A percentile compares a stretch with the other conserved stretches of the same genome.
phyloP scores from a whole-genome alignment of 2,113 vertebrate genomes.

The Pelvicachromis taeniatus region DNA sequence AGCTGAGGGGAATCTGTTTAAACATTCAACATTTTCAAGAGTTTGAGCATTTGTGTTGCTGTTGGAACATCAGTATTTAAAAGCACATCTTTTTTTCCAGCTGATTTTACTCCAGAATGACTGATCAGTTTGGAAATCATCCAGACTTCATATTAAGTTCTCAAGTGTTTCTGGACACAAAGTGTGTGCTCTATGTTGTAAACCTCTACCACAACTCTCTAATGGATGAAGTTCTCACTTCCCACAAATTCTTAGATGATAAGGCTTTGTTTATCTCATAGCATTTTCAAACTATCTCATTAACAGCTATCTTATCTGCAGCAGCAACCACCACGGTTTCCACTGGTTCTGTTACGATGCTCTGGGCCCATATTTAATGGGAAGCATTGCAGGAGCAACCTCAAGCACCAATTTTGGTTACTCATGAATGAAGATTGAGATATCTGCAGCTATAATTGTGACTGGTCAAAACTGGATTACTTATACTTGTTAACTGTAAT shows the following conservation, averaged over 20 bases:
- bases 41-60: background rate
- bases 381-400: background rate
- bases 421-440: background rate
- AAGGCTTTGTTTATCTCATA: background rate
- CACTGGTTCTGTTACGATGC: background rate
- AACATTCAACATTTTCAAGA: background rate
- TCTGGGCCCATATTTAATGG: background rate
- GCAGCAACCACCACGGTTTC: background rate
- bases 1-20: background rate
- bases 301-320: background rate
- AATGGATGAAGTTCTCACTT: background rate
- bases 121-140: background rate
- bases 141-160: background rate
- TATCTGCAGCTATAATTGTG: background rate
- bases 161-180: background rate
- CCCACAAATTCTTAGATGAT: background rate
- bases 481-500: background rate
- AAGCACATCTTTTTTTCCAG: too few relatives aligned
- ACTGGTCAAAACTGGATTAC: accelerated
- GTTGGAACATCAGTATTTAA: background rate
- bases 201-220: background rate
- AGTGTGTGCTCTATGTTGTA: background rate
- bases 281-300: background rate
- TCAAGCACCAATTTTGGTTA: background rate
- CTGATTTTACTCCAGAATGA: background rate